phyloP scores from a whole-genome alignment of 2,888 invertebrate genomes.

The Saturnia pavonia region DNA sequence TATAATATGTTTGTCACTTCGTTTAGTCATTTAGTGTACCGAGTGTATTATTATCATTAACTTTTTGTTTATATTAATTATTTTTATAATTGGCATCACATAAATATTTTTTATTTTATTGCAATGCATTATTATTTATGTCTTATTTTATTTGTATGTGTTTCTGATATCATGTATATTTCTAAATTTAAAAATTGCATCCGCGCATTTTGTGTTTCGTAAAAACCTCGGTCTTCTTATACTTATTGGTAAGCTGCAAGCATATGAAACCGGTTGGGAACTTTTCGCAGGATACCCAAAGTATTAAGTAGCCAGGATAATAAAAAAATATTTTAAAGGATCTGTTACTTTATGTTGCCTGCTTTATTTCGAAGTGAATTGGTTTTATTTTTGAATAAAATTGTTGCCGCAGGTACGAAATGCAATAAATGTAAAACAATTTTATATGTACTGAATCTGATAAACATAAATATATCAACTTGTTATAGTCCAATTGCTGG shows the following conservation, averaged over 20 bases:
- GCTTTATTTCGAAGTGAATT: background rate
- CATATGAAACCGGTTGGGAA: slow-evolving; percentile 20
- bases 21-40: background rate
- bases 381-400: background rate
- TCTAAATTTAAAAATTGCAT: background rate
- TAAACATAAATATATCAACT: background rate
- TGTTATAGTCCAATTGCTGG: background rate
- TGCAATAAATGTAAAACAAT: background rate
- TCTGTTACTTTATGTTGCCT: background rate
- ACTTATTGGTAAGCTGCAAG: slow-evolving; percentile 13
- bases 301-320: slow-evolving; percentile 1
- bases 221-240: slow-evolving; percentile 22
- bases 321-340: background rate
- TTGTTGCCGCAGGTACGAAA: background rate
- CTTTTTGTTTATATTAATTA: background rate
- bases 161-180: background rate
- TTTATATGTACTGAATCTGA: background rate
- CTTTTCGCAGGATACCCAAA: slow-evolving; percentile 5
- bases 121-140: background rate
- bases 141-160: background rate
- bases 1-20: background rate
- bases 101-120: background rate
- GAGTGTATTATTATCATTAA: background rate
- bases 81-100: background rate
- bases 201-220: background rate